A percentile compares a stretch with the other conserved stretches of the same genome.
These are phyloP conservation scores for Lithophane leautieri DNA, from an alignment of 2,888 invertebrate species.

Conservation along the genomic window DNA sequence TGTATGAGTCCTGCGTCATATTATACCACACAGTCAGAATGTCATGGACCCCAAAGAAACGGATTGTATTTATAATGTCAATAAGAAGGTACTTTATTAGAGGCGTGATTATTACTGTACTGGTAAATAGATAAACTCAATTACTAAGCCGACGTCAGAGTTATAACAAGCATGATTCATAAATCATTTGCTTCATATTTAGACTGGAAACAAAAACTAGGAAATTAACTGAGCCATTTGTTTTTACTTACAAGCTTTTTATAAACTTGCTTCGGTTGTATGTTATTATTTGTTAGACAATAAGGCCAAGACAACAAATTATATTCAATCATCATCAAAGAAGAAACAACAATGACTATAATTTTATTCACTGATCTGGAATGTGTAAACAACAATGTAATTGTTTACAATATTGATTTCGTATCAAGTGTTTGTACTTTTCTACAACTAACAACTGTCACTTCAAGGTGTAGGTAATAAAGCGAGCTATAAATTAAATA, in stretches of 20 bases:
- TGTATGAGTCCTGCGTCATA: background rate
- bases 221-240: background rate
- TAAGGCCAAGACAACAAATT: background rate
- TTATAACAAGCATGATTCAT: slow-evolving; percentile 25
- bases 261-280: background rate
- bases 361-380: background rate
- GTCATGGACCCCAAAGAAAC: slow-evolving; percentile 10
- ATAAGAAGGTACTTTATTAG: slow-evolving; percentile 11
- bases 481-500: no score
- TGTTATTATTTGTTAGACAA: background rate
- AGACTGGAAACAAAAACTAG: slow-evolving; percentile 11
- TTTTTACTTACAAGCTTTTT: background rate
- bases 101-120: slow-evolving; percentile 15
- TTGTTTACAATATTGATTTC: no score
- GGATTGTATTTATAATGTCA: slow-evolving; percentile 12
- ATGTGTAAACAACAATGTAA: background rate
- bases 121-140: background rate
- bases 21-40: background rate
- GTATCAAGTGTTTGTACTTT: no score
- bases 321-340: background rate
- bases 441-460: no score
- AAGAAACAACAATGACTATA: background rate
- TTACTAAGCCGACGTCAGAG: slow-evolving; percentile 4
- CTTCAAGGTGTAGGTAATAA: no score
- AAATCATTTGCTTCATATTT: background rate